phyloP scores from a whole-genome alignment of 2,888 invertebrate genomes.

The Ornithoptera alexandrae region DNA sequence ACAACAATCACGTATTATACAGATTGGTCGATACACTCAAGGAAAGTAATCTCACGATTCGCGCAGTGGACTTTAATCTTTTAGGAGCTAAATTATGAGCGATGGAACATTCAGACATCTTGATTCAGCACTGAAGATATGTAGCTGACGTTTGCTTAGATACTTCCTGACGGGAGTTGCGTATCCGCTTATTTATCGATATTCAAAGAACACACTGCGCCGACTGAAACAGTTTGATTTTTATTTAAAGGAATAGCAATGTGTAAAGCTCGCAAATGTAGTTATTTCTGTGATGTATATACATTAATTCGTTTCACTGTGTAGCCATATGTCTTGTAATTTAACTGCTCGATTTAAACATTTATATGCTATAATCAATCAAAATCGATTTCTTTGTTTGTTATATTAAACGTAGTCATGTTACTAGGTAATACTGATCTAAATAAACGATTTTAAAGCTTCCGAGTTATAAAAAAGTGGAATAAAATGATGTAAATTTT shows the following conservation, averaged over 20 bases:
- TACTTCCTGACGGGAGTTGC: constrained; percentile 37
- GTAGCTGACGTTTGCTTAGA: constrained; percentile 39
- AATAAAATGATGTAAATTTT: too few species aligned
- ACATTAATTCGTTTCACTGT: constrained; percentile 17
- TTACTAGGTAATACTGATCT: too few species aligned
- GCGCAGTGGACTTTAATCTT: constrained; percentile 24
- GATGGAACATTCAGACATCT: constrained; percentile 19
- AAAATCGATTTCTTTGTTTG: background rate
- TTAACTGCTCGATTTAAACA: constrained; percentile 1
- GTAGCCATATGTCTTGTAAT: background rate
- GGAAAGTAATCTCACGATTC: constrained; percentile 21
- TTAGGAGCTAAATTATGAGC: constrained; percentile 29
- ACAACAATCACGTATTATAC: constrained; percentile 27
- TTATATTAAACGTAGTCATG: background rate
- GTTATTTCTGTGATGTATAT: constrained; percentile 30
- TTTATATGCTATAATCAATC: background rate
- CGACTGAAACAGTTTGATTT: constrained; percentile 23
- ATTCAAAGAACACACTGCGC: constrained; percentile 27
- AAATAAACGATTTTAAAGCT: too few species aligned
- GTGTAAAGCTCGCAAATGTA: constrained; percentile 25
- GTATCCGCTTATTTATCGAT: constrained; percentile 30
- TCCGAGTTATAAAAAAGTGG: too few species aligned
- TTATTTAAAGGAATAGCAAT: constrained; percentile 30
- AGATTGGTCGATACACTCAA: constrained; percentile 27
- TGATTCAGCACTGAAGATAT: constrained; percentile 30